These are phyloP conservation scores for Goniozus legneri DNA, from an alignment of 1,140 invertebrate genomes.

Conservation along the genomic window DNA sequence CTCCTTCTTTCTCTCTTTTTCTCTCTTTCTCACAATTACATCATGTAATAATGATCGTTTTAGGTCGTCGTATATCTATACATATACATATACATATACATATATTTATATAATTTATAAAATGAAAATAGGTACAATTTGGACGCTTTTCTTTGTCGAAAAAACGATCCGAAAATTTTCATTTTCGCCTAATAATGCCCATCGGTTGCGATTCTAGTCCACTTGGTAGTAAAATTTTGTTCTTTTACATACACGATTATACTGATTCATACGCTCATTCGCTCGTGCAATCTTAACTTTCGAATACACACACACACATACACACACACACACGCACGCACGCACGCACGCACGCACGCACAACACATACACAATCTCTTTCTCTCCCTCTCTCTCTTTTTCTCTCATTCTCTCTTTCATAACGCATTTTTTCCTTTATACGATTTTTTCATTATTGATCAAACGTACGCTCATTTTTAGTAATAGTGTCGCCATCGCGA, in stretches of 20 bases:
- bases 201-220: slow-evolving; percentile 57
- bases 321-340: slow-evolving; percentile 10
- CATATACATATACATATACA: slow-evolving; percentile 48
- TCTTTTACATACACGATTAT: slow-evolving; percentile 26
- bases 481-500: slow-evolving; percentile 25
- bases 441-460: slow-evolving; percentile 6
- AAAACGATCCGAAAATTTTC: slow-evolving; percentile 53
- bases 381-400: slow-evolving; percentile 10
- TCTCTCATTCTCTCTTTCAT: slow-evolving; percentile 9
- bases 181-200: slow-evolving; percentile 53
- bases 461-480: slow-evolving; percentile 29
- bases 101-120: slow-evolving; percentile 53
- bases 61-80: slow-evolving; percentile 53
- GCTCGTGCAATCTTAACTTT: no score
- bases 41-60: slow-evolving; percentile 47
- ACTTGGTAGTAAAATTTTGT: slow-evolving; percentile 56
- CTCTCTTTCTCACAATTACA: slow-evolving; percentile 23
- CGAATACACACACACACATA: slow-evolving; percentile 22
- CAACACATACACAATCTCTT: slow-evolving; percentile 13
- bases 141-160: slow-evolving; percentile 52
- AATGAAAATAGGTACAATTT: slow-evolving; percentile 58
- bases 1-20: slow-evolving; percentile 12
- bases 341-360: slow-evolving; percentile 13
- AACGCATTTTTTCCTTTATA: slow-evolving; percentile 5
- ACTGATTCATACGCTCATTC: slow-evolving; percentile 15